Conservation (phyloP, 2,797 vertebrate genomes). For the Fistularia tabacaria region DNA sequence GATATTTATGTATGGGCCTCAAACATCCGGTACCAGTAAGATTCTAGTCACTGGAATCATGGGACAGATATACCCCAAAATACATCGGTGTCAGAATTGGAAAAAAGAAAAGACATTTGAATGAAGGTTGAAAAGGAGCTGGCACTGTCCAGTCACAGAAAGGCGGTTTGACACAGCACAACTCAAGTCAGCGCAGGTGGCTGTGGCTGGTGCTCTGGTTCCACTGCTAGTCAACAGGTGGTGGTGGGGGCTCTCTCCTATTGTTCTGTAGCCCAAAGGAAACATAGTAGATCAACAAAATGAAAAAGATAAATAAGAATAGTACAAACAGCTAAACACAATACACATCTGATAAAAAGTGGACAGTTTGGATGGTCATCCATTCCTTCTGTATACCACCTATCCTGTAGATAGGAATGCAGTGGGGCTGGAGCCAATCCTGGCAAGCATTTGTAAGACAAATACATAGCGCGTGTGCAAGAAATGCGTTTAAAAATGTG, state of each 20-base stretch:
- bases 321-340: background rate
- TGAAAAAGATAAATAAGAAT: background rate
- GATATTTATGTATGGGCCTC: background rate
- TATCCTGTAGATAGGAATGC: too few species aligned
- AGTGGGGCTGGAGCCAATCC: too few species aligned
- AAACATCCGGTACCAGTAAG: conserved; percentile 12
- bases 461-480: too few species aligned
- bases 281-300: background rate
- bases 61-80: conserved; percentile 13
- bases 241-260: conserved; percentile 86
- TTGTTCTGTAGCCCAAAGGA: conserved; percentile 59
- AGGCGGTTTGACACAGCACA: conserved; percentile 20
- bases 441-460: too few species aligned
- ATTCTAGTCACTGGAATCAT: conserved; percentile 17
- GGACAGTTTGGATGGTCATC: too few species aligned
- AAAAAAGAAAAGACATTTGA: conserved; percentile 17
- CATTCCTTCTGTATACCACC: too few species aligned
- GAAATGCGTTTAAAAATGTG: too few species aligned
- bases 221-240: conserved; percentile 85
- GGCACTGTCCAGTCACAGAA: conserved; percentile 31
- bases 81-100: conserved; percentile 3
- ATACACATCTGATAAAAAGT: background rate
- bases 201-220: conserved; percentile 35
- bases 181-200: conserved; percentile 42
- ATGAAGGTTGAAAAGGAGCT: conserved; percentile 36